A percentile compares a stretch with the other conserved stretches of the same genome.
These are phyloP conservation scores for Megaceryle alcyon DNA, from an alignment of 2,797 vertebrate species.

Conservation along the genomic window DNA sequence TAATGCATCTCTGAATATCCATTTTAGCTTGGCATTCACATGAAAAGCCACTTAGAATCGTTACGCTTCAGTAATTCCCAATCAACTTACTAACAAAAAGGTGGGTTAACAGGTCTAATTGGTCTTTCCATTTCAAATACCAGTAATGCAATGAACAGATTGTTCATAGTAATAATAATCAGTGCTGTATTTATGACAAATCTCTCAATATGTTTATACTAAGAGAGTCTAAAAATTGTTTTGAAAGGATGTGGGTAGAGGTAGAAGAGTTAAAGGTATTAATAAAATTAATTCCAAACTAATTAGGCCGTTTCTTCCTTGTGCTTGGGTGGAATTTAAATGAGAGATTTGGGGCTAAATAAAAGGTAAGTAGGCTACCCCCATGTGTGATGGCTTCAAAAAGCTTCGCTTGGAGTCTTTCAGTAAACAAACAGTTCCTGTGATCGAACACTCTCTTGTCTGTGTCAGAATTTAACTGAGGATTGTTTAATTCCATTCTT, in stretches of 20 bases:
- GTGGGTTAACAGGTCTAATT: slow-evolving; percentile 68
- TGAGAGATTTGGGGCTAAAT: neutral
- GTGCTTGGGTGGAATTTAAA: neutral
- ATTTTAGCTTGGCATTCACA: slow-evolving; percentile 58
- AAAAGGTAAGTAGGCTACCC: neutral
- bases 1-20: slow-evolving; percentile 69
- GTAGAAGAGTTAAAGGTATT: neutral
- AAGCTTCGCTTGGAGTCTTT: neutral
- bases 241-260: neutral
- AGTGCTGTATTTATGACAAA: slow-evolving; percentile 52
- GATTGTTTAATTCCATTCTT: neutral
- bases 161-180: slow-evolving; percentile 53
- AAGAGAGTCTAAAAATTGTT: slow-evolving; percentile 19
- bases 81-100: slow-evolving; percentile 69
- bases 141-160: slow-evolving; percentile 53
- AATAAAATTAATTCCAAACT: neutral
- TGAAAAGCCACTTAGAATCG: slow-evolving; percentile 66
- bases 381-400: neutral
- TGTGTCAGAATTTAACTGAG: neutral
- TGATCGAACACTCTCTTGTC: neutral
- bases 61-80: slow-evolving; percentile 59
- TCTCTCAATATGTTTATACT: slow-evolving; percentile 35
- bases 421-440: neutral
- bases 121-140: slow-evolving; percentile 64
- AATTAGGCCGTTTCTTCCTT: neutral